Evolutionary conservation across 2,113 vertebrate genomes (phyloP).

Genomic region (Tringa solitaria): DNA sequence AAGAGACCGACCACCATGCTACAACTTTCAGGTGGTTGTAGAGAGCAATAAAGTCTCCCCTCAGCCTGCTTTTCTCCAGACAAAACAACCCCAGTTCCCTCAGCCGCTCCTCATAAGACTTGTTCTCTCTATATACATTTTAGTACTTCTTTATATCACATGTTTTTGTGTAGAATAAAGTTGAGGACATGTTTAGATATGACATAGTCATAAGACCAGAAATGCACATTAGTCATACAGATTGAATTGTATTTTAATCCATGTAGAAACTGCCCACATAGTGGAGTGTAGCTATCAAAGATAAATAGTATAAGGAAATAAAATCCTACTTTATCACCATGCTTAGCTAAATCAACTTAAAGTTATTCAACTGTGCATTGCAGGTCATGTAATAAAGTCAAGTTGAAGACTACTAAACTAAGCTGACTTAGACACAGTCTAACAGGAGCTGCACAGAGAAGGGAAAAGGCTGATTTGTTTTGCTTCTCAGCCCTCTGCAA

Average conservation of each 20-base stretch:
- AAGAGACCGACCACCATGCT: background rate
- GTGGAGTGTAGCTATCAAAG: background rate
- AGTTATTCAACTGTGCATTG: background rate
- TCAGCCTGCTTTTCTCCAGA: background rate
- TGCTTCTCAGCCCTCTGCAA: background rate
- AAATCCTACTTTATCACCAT: background rate
- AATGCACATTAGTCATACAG: background rate
- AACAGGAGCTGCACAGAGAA: background rate
- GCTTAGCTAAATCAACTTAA: background rate
- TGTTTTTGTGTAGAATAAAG: background rate
- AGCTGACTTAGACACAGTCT: background rate
- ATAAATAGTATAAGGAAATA: background rate
- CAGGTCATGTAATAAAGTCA: background rate
- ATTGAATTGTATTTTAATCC: background rate
- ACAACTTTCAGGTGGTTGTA: background rate
- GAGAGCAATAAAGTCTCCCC: background rate
- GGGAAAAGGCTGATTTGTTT: conserved; percentile 4
- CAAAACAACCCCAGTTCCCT: background rate
- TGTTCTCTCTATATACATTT: background rate
- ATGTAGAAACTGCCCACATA: background rate
- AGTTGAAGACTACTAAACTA: background rate
- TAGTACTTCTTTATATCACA: background rate
- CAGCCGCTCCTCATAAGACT: background rate
- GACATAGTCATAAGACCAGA: background rate
- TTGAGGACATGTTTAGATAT: background rate